These are phyloP conservation scores for Cephus nigrinus DNA, from an alignment of 2,888 invertebrate species.

Conservation along the genomic window DNA sequence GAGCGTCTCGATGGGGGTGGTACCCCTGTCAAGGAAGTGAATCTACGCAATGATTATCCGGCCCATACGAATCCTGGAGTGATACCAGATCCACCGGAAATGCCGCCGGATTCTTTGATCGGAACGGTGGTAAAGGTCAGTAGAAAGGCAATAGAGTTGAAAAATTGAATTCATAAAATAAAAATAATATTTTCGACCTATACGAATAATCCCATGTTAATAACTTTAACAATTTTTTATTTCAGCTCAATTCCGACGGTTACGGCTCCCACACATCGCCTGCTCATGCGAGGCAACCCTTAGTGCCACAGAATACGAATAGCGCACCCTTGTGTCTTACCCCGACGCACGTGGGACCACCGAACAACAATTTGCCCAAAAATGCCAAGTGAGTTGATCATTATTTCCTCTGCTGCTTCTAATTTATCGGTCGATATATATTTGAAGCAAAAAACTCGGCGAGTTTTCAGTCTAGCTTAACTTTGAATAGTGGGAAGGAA, in stretches of 20 bases:
- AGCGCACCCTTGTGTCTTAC: constrained; percentile 61
- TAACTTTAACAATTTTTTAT: constrained; percentile 29
- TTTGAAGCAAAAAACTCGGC: constrained; percentile 23
- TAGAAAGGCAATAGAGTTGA: not conserved
- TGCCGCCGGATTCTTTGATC: constrained; percentile 77
- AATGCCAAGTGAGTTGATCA: constrained; percentile 86
- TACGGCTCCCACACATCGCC: constrained; percentile 89
- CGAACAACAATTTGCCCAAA: constrained; percentile 74
- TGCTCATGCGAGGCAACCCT: constrained; percentile 77
- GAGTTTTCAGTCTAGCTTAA: not conserved
- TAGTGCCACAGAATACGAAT: constrained; percentile 77
- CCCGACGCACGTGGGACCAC: constrained; percentile 67
- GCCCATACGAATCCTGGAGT: constrained; percentile 67
- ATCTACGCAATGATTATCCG: constrained; percentile 65
- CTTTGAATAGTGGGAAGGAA: not conserved
- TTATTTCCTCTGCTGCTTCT: constrained; percentile 23
- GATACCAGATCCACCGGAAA: constrained; percentile 64
- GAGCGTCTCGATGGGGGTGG: constrained; percentile 71
- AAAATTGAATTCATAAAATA: not conserved
- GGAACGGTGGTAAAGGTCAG: constrained; percentile 91
- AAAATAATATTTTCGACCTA: not conserved
- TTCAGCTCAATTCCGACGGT: constrained; percentile 87
- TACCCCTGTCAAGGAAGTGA: constrained; percentile 64
- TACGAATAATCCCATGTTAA: too few species aligned
- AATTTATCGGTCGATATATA: constrained; percentile 18